phyloP scores from a whole-genome alignment of 2,113 vertebrate genomes.

The Rhabdornis inornatus region DNA sequence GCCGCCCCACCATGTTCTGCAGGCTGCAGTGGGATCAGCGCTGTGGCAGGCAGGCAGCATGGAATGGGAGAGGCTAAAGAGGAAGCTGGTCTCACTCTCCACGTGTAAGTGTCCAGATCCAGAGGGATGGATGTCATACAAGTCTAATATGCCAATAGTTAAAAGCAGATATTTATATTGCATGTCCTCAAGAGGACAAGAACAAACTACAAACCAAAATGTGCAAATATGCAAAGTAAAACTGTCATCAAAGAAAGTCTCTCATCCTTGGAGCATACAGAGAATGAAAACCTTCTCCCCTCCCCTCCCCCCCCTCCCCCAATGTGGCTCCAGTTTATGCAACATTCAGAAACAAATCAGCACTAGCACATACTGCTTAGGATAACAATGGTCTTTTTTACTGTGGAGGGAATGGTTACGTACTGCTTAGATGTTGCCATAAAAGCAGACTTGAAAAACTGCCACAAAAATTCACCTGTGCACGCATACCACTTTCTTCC shows the following conservation, averaged over 20 bases:
- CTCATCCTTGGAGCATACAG: neutral
- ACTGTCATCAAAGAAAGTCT: neutral
- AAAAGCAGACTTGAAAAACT: neutral
- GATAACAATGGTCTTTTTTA: neutral
- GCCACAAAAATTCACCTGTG: neutral
- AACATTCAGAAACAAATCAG: neutral
- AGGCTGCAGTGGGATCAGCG: neutral
- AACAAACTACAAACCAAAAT: neutral
- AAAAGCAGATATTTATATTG: neutral
- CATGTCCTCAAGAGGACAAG: neutral
- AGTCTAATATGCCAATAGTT: neutral
- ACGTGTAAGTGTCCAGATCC: neutral
- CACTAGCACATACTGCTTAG: neutral
- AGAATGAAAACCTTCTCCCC: neutral
- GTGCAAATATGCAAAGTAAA: neutral
- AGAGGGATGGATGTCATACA: neutral
- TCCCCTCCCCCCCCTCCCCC: rapidly evolving
- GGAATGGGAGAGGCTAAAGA: neutral
- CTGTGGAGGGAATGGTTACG: neutral
- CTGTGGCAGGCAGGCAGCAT: neutral
- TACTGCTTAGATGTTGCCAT: neutral
- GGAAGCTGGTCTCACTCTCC: neutral
- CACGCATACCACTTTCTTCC: neutral
- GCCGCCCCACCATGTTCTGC: neutral
- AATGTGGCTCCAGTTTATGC: neutral